Evolutionary conservation across 1,140 invertebrate species (phyloP).

Genomic region (Drosophila navojoa): DNA sequence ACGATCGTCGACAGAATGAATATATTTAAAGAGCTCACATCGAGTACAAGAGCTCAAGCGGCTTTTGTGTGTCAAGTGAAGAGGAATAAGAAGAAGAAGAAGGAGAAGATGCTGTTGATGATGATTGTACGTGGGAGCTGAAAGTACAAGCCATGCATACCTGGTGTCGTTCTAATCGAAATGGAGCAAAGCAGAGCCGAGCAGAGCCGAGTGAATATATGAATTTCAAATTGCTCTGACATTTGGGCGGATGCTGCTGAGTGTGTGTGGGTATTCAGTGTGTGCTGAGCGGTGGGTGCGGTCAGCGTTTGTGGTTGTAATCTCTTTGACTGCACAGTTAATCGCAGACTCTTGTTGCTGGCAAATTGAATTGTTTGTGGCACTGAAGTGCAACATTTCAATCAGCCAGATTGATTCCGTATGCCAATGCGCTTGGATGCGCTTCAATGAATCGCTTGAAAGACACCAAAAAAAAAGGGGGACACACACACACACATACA

Average conservation of each 20-base stretch:
- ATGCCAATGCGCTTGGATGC: slow-evolving; percentile 36
- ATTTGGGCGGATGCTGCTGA: slow-evolving; percentile 18
- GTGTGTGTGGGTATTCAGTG: slow-evolving; percentile 7
- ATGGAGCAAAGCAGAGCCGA: slow-evolving; percentile 6
- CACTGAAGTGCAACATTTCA: slow-evolving; percentile 41
- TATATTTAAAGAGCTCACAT: slow-evolving; percentile 6
- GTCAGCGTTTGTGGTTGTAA: slow-evolving; percentile 42
- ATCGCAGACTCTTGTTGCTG: slow-evolving; percentile 42
- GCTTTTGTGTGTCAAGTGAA: slow-evolving; percentile 36
- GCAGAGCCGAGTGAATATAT: background rate
- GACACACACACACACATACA: slow-evolving; percentile 2
- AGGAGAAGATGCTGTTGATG: slow-evolving; percentile 4
- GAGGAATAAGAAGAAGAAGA: slow-evolving; percentile 10
- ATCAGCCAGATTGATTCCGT: slow-evolving; percentile 51
- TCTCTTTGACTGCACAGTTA: slow-evolving; percentile 34
- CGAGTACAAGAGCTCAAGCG: background rate
- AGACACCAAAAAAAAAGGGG: background rate
- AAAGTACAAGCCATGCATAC: background rate
- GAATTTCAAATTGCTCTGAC: slow-evolving; percentile 32
- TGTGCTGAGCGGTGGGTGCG: slow-evolving; percentile 20
- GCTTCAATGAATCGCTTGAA: slow-evolving; percentile 30
- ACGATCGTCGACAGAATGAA: slow-evolving; percentile 1
- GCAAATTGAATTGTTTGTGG: slow-evolving; percentile 56
- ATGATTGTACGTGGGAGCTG: slow-evolving; percentile 9
- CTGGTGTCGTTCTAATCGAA: slow-evolving; percentile 18